Percentiles rank a stretch among this genome's conserved stretches.
Conservation (phyloP, 2,888 invertebrate species). For the Brachylomia viminalis region DNA sequence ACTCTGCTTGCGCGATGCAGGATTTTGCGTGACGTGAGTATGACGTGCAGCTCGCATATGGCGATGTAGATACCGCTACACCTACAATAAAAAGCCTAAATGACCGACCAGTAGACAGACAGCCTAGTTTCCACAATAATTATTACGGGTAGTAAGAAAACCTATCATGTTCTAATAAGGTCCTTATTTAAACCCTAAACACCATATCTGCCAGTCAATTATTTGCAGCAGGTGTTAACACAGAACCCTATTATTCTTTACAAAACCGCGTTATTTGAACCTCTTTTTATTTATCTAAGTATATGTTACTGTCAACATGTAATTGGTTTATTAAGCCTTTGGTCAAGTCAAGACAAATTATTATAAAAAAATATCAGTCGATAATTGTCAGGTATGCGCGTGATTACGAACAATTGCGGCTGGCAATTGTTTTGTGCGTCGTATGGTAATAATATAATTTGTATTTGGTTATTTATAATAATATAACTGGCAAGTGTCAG, state of each 20-base stretch:
- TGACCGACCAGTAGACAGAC: not conserved
- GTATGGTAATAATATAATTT: constrained; percentile 43
- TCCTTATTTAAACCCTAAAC: not conserved
- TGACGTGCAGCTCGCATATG: no score
- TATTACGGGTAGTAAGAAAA: not conserved
- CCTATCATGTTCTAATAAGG: not conserved
- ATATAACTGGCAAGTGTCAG: constrained; percentile 13
- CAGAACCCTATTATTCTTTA: constrained; percentile 12
- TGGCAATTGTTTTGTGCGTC: constrained; percentile 46
- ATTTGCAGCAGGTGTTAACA: constrained; percentile 36
- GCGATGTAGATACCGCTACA: no score
- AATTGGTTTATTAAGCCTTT: constrained; percentile 61
- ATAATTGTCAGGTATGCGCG: constrained; percentile 55
- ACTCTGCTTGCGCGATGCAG: no score
- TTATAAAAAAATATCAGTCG: constrained; percentile 54
- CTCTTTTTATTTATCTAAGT: constrained; percentile 35
- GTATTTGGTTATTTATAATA: constrained; percentile 42
- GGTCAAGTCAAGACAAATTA: constrained; percentile 63
- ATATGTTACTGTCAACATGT: constrained; percentile 49
- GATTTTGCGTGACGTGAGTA: no score
- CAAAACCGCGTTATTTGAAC: constrained; percentile 13
- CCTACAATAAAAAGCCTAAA: not conserved
- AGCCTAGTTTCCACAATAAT: not conserved
- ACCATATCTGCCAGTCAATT: constrained; percentile 1
- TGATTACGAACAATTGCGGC: constrained; percentile 47